phyloP scores from a whole-genome alignment of 2,113 vertebrate species.

The Tragelaphus scriptus region DNA sequence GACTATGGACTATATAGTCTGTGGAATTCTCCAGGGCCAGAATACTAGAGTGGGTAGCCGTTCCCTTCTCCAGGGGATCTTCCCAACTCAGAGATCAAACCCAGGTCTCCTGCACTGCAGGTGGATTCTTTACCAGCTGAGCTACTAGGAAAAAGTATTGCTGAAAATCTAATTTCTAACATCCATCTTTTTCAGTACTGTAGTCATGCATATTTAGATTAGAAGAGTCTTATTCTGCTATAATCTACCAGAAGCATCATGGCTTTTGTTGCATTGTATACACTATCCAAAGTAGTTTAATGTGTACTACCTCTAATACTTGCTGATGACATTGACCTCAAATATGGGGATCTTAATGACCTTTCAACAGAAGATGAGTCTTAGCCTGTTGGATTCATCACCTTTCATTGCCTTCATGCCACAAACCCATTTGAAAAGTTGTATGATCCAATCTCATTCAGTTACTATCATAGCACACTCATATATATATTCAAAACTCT shows the following conservation, averaged over 20 bases:
- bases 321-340: neutral
- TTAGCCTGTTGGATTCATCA: neutral
- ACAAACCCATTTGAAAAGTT: neutral
- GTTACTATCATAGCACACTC: neutral
- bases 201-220: neutral
- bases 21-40: neutral
- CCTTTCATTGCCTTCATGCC: neutral
- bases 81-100: neutral
- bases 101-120: neutral
- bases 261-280: neutral
- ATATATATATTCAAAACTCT: conserved; percentile 14
- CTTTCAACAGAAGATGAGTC: neutral
- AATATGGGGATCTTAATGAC: neutral
- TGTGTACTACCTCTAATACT: neutral
- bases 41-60: neutral
- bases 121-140: neutral
- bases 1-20: neutral
- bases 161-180: conserved; percentile 10
- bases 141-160: neutral
- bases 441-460: neutral
- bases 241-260: neutral
- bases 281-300: neutral
- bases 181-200: neutral
- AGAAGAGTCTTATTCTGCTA: neutral
- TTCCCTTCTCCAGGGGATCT: neutral